Base-by-base conservation (phyloP, 2,113 vertebrate species). In the Oreochromis tanganicae region DNA sequence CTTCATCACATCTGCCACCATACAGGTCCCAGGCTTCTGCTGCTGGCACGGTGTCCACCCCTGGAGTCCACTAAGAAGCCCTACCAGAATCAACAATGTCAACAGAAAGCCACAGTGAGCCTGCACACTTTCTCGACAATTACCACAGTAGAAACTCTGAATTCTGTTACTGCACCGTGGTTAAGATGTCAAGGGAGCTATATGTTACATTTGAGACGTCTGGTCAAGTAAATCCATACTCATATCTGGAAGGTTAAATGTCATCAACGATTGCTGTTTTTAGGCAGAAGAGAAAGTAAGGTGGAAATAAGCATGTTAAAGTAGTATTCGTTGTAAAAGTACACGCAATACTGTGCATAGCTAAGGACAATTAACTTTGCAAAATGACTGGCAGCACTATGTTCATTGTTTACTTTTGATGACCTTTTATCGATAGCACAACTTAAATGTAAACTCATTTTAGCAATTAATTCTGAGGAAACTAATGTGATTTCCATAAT, bases 1-100 rank as follows among this genome's bases (percentile, higher is more conserved):
- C 90, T 96, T 92, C 91, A 95, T 95, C 95, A 95, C 46, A 66
- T 81, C 92, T 95, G 95, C 89, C 94, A 94, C 83, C 50, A 19
- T 14, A 54, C 88, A 46, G 84, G 89, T 92, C 93, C 93, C 89
- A 61, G 38, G 92, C 87, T 92, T 86, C 92, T 81, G 80, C 82
- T 90, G 84, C 83, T 94, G 95, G 93, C 94, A 92, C 87, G 17
- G 87, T 61, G 80, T 92, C 88, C 91, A 66, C 80, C 89, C 90
- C 89, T 54, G 5, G 84, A 84, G 92, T 80, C 87, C 85, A 71
- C 84, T 81, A 57, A 84, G 82, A 85, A 71, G 83, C 82, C 87
- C 83, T 91, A 56, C 80, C 86, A 92, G 89, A 94, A 92, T 92
- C 90, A 94, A 90, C 94, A 94, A 88, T 93, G 90, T 93, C 93